phyloP scores from a whole-genome alignment of 2,113 vertebrate genomes.

The Caranx ignobilis region DNA sequence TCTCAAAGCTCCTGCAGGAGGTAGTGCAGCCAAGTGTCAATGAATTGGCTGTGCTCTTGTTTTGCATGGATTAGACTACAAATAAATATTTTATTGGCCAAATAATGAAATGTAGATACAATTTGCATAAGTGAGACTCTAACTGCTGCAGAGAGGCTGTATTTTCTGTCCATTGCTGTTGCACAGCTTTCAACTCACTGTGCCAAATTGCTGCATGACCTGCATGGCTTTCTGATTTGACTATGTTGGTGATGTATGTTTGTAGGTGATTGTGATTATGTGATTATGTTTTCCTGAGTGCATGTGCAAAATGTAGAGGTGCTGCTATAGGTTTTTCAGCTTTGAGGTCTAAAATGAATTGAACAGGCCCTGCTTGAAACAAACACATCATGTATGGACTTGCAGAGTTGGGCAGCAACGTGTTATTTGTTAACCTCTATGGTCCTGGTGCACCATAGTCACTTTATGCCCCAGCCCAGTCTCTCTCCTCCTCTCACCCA shows the following conservation, averaged over 20 bases:
- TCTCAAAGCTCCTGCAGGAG: not conserved
- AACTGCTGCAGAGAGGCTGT: constrained; percentile 10
- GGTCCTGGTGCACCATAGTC: no score
- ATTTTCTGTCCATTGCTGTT: not conserved
- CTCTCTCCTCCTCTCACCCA: no score
- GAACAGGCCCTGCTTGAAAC: not conserved
- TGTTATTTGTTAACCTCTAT: no score
- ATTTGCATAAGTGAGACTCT: constrained; percentile 22
- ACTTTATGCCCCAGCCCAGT: no score
- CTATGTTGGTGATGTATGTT: constrained; percentile 4
- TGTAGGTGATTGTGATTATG: not conserved
- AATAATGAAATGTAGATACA: constrained; percentile 11
- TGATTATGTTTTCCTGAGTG: not conserved
- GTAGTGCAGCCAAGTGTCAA: not conserved
- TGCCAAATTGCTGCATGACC: constrained; percentile 22
- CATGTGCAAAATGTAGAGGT: not conserved
- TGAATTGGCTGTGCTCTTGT: constrained; percentile 15
- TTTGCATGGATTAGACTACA: constrained; percentile 22
- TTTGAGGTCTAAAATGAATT: not conserved
- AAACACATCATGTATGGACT: not conserved
- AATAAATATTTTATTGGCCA: constrained; percentile 27
- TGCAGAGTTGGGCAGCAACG: no score
- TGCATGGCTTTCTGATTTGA: constrained; percentile 33
- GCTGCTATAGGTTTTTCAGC: not conserved
- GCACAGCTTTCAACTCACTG: constrained; percentile 12